Percentiles rank a stretch among this genome's conserved stretches.
Evolutionary conservation across 2,797 vertebrate genomes (phyloP).

Genomic region (Helarctos malayanus): DNA sequence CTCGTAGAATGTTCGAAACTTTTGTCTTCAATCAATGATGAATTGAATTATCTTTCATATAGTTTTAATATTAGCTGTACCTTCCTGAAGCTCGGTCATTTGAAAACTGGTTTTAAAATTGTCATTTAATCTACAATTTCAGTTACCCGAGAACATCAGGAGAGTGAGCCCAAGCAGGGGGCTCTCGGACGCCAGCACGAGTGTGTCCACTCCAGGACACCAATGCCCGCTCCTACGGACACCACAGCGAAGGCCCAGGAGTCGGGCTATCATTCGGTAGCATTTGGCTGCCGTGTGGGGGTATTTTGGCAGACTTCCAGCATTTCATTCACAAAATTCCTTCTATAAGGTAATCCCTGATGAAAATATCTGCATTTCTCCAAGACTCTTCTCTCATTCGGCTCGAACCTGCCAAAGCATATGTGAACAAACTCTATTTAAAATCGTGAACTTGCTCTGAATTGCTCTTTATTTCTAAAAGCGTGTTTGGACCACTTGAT

Average conservation of each 20-base stretch:
- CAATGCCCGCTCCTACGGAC: rapidly evolving
- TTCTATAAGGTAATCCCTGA: rapidly evolving
- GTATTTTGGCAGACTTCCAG: rapidly evolving
- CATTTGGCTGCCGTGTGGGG: rapidly evolving
- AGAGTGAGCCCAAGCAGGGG: not conserved
- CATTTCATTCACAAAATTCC: not conserved
- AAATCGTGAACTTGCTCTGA: not conserved
- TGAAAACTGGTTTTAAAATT: not conserved
- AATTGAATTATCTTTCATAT: not conserved
- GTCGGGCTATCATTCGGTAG: rapidly evolving
- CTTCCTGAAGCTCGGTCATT: not conserved
- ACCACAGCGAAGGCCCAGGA: rapidly evolving
- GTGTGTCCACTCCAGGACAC: not conserved
- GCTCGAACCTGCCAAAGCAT: not conserved
- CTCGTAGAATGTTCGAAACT: not conserved
- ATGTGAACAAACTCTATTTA: not conserved
- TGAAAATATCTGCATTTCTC: not conserved
- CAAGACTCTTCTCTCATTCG: not conserved
- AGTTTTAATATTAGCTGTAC: not conserved
- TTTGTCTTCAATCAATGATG: not conserved
- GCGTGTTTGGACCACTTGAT: not conserved
- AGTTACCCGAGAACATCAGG: not conserved
- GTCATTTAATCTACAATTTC: not conserved
- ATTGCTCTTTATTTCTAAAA: not conserved
- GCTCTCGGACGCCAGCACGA: rapidly evolving